Base-by-base conservation (phyloP, 2,113 vertebrate species). In the Scomber japonicus region DNA sequence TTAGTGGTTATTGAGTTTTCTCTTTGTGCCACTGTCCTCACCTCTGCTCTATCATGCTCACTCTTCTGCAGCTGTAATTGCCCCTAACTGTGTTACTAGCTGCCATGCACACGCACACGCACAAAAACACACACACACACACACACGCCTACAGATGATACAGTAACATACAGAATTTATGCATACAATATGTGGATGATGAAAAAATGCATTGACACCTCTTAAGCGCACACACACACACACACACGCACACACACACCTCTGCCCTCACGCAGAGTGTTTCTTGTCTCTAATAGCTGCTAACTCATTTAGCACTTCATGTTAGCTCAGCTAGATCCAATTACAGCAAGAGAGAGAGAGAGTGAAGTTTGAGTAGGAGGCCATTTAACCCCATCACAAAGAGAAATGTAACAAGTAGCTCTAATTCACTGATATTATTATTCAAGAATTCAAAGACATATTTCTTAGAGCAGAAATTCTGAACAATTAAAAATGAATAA, bases 321-420 rank as follows among this genome's bases (percentile, higher is more conserved):
- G 89, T 92, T 90, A 92, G 87, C 88, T 88, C 84, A 80, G 64
- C 87, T 87, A 83, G 81, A 91, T 94, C 89, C 86, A 93, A 92
- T 91, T 93, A 91, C 74, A 40, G 9, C 6, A 7, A 65, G 82
- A 74, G 68, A 76, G 56, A 62, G 63, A 59, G 73, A 84, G 75
- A 82, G 76, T 55, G 72, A 80, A 78, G 86, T 75, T 74, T 65
- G 78, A 91, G 84, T 75, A 85, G 75, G 84, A 77, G 76, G 76
- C 71, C 27, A 83, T 88, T 93, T 91, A 90, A 88, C 87, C 86
- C 84, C 35, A 27, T 61, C 66, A 71, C 60, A 85, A 75, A 87
- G 48, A 71, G 50, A 85, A 78, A 77, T 73, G 64, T 64, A 83
- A 63, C 68, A 81, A 72, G 69, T 17, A 56, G 65, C 65, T 70